These are phyloP conservation scores for Procambarus clarkii DNA, from an alignment of 1,140 invertebrate species.

Conservation along the genomic window DNA sequence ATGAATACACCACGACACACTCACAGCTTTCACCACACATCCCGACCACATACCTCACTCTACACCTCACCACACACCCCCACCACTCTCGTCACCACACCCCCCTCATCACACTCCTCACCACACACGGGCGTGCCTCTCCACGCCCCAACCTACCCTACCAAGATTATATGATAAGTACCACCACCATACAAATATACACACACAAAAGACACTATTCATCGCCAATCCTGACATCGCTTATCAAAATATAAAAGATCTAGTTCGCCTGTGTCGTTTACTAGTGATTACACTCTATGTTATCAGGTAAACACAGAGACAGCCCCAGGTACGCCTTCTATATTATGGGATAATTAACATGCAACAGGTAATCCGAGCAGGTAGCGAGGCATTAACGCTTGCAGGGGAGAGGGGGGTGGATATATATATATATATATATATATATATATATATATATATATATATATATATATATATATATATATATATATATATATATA, in stretches of 20 bases:
- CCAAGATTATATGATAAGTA: background rate
- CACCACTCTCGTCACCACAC: background rate
- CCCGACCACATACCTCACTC: background rate
- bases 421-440: no score
- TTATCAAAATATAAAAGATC: background rate
- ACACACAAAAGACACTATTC: background rate
- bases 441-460: no score
- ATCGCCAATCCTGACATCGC: background rate
- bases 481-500: no score
- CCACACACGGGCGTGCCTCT: background rate
- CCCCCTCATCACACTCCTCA: no score
- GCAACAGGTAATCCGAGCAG: background rate
- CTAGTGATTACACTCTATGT: background rate
- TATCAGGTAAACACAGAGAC: background rate
- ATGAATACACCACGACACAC: background rate
- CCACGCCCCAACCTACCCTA: background rate
- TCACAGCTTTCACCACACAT: background rate
- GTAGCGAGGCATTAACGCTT: background rate
- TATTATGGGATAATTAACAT: background rate
- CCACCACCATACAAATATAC: background rate
- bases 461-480: no score
- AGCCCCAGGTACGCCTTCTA: background rate
- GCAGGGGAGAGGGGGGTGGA: no score
- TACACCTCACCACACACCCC: background rate
- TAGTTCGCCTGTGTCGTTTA: background rate